phyloP scores from a whole-genome alignment of 1,140 invertebrate genomes.

The Pemphigus obesinymphae region DNA sequence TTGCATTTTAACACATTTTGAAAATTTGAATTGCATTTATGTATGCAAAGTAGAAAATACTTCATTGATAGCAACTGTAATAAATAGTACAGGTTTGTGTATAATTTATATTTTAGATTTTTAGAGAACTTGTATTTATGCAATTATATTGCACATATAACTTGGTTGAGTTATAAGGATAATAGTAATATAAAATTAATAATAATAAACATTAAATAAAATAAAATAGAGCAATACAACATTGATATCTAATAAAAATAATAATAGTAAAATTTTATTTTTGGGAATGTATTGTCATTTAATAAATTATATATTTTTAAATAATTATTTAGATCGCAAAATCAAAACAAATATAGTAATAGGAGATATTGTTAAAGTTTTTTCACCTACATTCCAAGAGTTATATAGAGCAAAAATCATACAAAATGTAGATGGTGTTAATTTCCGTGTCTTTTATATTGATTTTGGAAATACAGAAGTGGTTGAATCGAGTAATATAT shows the following conservation, averaged over 20 bases:
- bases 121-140: too few relatives aligned
- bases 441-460: conserved; percentile 2
- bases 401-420: neutral
- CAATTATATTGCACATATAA: too few relatives aligned
- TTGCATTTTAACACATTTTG: neutral
- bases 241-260: too few relatives aligned
- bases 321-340: neutral
- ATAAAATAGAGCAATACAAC: too few relatives aligned
- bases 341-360: neutral
- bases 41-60: neutral
- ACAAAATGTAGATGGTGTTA: neutral
- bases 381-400: neutral
- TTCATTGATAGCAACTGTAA: neutral
- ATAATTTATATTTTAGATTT: neutral
- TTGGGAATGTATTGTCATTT: too few relatives aligned
- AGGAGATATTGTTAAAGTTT: conserved; percentile 1
- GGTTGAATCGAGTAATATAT: neutral
- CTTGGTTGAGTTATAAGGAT: too few relatives aligned
- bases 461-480: conserved; percentile 5
- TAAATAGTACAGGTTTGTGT: neutral
- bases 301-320: neutral
- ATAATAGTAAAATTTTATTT: too few relatives aligned
- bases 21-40: neutral
- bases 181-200: too few relatives aligned
- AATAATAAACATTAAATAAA: too few relatives aligned